Conservation (phyloP, 2,797 vertebrate species). For the Triplophysa bombifrons region DNA sequence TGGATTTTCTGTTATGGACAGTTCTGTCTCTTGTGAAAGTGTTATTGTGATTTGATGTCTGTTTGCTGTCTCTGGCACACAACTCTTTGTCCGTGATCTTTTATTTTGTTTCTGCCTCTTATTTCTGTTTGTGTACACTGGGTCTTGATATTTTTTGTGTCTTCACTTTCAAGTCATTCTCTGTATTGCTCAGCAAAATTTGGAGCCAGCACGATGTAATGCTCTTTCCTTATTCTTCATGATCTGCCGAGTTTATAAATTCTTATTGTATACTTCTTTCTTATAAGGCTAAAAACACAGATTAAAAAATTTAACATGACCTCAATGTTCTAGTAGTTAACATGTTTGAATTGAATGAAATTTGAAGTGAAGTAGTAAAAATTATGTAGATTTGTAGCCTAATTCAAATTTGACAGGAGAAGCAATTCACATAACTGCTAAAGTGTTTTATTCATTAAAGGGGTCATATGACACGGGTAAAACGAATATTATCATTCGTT, state of each 20-base stretch:
- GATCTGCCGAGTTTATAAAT: neutral
- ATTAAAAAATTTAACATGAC: too few relatives aligned
- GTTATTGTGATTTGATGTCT: conserved; percentile 7
- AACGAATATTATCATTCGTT: too few relatives aligned
- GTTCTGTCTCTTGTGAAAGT: conserved; percentile 3
- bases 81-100: conserved; percentile 7
- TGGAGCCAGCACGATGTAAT: neutral
- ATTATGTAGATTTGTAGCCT: too few relatives aligned
- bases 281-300: too few relatives aligned
- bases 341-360: too few relatives aligned
- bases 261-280: neutral
- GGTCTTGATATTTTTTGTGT: conserved; percentile 8
- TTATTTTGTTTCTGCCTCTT: conserved; percentile 1
- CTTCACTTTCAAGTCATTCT: conserved; percentile 11
- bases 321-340: too few relatives aligned
- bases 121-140: conserved; percentile 10
- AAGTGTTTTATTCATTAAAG: too few relatives aligned
- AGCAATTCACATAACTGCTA: too few relatives aligned
- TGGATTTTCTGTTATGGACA: conserved; percentile 15
- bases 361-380: too few relatives aligned
- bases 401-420: too few relatives aligned
- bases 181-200: conserved; percentile 14
- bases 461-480: too few relatives aligned
- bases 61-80: neutral
- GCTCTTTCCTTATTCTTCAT: neutral